Conservation (phyloP, 1,140 invertebrate species). For the Ganaspis sp. region DNA sequence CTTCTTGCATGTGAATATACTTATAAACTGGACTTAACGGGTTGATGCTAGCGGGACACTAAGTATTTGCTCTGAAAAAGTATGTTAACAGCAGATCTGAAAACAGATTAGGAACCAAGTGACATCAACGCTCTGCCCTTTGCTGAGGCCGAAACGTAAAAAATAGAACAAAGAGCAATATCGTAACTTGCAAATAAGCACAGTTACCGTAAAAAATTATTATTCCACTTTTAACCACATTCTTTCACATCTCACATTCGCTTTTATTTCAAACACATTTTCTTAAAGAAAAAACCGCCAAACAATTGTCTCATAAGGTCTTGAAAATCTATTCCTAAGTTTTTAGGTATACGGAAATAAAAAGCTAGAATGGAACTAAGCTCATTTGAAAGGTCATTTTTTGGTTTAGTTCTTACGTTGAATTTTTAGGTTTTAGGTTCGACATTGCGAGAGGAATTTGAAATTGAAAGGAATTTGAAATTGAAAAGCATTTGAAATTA, state of each 20-base stretch:
- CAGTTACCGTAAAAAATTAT: neutral
- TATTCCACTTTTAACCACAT: neutral
- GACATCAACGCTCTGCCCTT: neutral
- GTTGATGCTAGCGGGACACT: slow-evolving; percentile 24
- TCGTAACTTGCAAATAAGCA: neutral
- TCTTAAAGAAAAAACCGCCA: too few species aligned
- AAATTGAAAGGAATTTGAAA: too few species aligned
- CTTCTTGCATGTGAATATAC: slow-evolving; percentile 8
- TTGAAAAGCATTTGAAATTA: too few species aligned
- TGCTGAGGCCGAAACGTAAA: neutral
- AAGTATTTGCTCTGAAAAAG: neutral
- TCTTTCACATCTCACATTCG: neutral
- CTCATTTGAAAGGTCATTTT: too few species aligned
- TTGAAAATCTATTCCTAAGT: too few species aligned
- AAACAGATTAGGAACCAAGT: neutral
- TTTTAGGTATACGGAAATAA: too few species aligned
- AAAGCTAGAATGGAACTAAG: too few species aligned
- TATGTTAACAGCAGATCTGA: neutral
- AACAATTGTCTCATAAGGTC: too few species aligned
- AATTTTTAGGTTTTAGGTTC: too few species aligned
- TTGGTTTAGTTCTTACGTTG: too few species aligned
- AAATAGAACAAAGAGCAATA: neutral
- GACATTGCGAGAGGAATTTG: too few species aligned
- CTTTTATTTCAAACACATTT: neutral
- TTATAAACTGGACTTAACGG: slow-evolving; percentile 25